Evolutionary conservation across 2,113 vertebrate genomes (phyloP).

Genomic region (cat (Felis catus)): DNA sequence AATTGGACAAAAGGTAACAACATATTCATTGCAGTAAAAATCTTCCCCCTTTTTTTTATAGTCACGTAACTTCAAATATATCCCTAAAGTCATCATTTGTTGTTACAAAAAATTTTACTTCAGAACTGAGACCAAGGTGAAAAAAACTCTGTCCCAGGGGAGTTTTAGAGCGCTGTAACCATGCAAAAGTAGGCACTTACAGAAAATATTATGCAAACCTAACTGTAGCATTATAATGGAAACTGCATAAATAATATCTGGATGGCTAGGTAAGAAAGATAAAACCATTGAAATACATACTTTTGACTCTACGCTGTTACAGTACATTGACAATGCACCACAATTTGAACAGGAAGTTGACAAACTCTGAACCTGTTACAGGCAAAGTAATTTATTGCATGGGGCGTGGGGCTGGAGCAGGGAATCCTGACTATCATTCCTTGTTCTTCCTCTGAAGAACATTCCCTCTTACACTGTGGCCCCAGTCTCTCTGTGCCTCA

Average conservation of each 20-base stretch:
- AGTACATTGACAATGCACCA: neutral
- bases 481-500: neutral
- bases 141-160: constrained; percentile 31
- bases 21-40: constrained; percentile 39
- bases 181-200: constrained; percentile 42
- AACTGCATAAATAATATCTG: constrained; percentile 40
- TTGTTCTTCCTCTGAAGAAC: neutral
- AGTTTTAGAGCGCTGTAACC: constrained; percentile 52
- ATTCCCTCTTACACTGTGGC: no score
- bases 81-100: constrained; percentile 34
- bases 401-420: neutral
- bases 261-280: constrained; percentile 48
- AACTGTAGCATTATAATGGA: constrained; percentile 43
- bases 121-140: constrained; percentile 4
- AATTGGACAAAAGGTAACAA: constrained; percentile 53
- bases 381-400: neutral
- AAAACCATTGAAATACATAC: neutral
- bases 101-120: constrained; percentile 13
- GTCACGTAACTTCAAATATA: constrained; percentile 43
- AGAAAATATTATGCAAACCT: constrained; percentile 61
- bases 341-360: constrained; percentile 19
- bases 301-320: neutral
- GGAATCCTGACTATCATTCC: neutral
- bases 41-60: neutral
- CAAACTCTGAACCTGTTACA: neutral